Percentiles rank a stretch among this genome's conserved stretches.
Evolutionary conservation across 2,797 vertebrate genomes (phyloP).

Genomic region (Linurgus olivaceus): DNA sequence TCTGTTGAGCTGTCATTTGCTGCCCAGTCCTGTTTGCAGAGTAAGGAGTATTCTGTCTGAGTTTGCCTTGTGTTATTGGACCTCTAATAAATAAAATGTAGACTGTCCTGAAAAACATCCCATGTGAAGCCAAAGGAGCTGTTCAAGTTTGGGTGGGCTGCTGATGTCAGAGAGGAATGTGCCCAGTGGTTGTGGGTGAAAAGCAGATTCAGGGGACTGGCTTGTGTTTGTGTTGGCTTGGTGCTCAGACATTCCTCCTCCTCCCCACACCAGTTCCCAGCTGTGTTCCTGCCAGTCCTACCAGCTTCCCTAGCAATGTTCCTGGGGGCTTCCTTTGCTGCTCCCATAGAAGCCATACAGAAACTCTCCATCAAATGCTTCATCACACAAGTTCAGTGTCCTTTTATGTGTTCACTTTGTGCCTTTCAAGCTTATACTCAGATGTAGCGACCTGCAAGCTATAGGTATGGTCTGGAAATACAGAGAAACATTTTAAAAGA

Average conservation of each 20-base stretch:
- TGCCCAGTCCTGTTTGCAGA: neutral
- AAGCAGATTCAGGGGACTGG: neutral
- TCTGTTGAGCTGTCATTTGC: neutral
- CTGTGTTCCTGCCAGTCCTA: neutral
- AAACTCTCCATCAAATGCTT: neutral
- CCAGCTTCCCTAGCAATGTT: neutral
- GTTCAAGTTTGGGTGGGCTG: constrained; percentile 3
- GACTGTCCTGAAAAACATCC: neutral
- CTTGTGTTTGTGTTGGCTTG: neutral
- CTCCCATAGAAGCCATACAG: neutral
- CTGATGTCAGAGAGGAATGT: constrained; percentile 35
- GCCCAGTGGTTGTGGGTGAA: neutral
- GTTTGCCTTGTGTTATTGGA: neutral
- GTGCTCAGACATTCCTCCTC: constrained; percentile 38
- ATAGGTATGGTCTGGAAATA: neutral
- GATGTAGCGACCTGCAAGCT: neutral
- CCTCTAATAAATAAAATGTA: neutral
- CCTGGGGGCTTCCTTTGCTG: neutral
- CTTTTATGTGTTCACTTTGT: neutral
- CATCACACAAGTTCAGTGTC: neutral
- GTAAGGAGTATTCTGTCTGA: neutral
- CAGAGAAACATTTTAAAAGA: neutral
- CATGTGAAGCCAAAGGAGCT: neutral
- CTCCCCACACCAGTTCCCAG: neutral
- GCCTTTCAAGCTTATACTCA: neutral